These are phyloP conservation scores for Macrochelys suwanniensis DNA, from an alignment of 2,797 vertebrate genomes.

Conservation along the genomic window DNA sequence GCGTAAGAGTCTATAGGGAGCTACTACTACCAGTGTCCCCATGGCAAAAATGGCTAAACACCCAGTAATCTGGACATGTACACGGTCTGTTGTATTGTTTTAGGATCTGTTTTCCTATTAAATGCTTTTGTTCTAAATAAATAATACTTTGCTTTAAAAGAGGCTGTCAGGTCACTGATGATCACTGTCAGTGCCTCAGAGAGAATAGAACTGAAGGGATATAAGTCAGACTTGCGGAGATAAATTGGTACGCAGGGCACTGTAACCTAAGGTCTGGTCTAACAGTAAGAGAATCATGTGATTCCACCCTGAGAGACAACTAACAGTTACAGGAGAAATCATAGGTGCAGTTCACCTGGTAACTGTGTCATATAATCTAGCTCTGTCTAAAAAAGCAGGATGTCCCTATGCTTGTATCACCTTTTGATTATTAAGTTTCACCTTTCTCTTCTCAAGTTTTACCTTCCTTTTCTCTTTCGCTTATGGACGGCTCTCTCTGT, in stretches of 20 bases:
- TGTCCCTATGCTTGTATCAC: neutral
- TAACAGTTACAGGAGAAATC: no score
- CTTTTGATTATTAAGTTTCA: neutral
- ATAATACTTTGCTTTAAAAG: neutral
- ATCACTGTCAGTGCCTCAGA: neutral
- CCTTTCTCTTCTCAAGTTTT: neutral
- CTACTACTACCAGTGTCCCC: neutral
- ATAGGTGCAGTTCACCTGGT: neutral
- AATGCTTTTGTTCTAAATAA: neutral
- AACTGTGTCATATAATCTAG: neutral
- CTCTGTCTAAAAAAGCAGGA: no score
- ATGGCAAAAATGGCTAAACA: neutral
- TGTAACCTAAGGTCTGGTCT: neutral
- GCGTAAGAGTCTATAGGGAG: neutral
- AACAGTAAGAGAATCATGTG: no score
- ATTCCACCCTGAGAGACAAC: neutral
- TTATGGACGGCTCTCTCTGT: neutral
- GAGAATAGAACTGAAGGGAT: accelerated
- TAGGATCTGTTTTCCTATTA: neutral
- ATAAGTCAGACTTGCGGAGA: neutral
- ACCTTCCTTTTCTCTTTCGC: neutral
- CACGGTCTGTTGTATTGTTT: neutral
- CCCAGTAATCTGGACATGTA: neutral
- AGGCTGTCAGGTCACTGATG: neutral
- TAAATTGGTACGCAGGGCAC: neutral